Base-by-base conservation (phyloP, 2,113 vertebrate genomes). In the Callospermophilus lateralis region DNA sequence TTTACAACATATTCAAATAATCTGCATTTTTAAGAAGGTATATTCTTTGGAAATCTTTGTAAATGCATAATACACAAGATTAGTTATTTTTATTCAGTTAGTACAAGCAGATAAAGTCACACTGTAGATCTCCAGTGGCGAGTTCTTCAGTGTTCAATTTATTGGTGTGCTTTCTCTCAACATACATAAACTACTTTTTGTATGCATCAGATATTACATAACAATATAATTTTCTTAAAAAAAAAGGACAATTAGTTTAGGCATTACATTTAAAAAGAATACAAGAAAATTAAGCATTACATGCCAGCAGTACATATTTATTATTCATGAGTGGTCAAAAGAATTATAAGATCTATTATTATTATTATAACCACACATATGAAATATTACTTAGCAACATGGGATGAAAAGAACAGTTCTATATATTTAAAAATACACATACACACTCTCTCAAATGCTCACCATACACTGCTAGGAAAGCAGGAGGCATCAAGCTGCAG, bases 231-330 rank as follows among this genome's bases (percentile, higher is more conserved):
- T 73, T 45, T 45, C 45, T 45, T 90, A 53, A 74, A 92, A 92
- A 51, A 90, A 58, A 94, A 83, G 19, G 84, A 81, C 26, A 65
- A 42, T 83, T 8, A 45, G 8, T 42, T 84, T 74, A 93, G 39
- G 79, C 55, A 37, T 70, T 55, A 74, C 48, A 85, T 72, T 80
- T 74, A 81, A 83, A 78, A 61, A 73, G 3, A 84, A 72, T 37
- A 84, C 65, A 79, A 84, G 53, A 61, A 93, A 90, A 90, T 63
- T n/a, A 94, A 93, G 67, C 32, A 65, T 80, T 90, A 89, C 97
- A 98, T 98, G 97, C 98, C 93, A 97, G 95, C 68, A 98, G 91
- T 97, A 98, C 7, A 28, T 93, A 96, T 98, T 98, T 99, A 98
- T 98, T 58, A 97, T 89, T 98, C 26, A 96, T 92, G 86, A 98